Evolutionary conservation across 1,140 invertebrate species (phyloP).

Genomic region (Pogonomyrmex californicus): DNA sequence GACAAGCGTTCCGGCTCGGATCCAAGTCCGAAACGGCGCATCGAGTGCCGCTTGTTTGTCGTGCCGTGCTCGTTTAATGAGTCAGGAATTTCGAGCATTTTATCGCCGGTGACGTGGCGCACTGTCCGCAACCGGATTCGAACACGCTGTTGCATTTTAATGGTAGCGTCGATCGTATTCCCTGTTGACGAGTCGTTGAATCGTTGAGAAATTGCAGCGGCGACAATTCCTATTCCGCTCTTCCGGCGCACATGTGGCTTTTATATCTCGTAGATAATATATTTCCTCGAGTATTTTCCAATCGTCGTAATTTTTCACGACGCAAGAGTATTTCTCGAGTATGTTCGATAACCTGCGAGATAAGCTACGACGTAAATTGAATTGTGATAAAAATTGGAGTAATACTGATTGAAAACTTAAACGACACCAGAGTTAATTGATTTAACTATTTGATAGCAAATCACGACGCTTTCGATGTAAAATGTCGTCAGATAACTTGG

Average conservation of each 20-base stretch:
- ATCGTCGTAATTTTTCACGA: slow-evolving; percentile 52
- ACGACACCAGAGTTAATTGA: slow-evolving; percentile 36
- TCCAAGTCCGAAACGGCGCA: slow-evolving; percentile 34
- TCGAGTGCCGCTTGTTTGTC: slow-evolving; percentile 71
- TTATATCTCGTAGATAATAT: slow-evolving; percentile 4
- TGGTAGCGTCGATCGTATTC: slow-evolving; percentile 45
- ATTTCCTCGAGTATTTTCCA: slow-evolving; percentile 44
- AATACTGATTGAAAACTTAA: slow-evolving; percentile 51
- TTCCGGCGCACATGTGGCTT: slow-evolving; percentile 2
- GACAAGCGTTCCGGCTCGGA: slow-evolving; percentile 62
- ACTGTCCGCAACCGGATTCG: slow-evolving; percentile 44
- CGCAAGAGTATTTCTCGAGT: slow-evolving; percentile 5
- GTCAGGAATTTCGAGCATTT: slow-evolving; percentile 75
- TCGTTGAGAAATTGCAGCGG: slow-evolving; percentile 26
- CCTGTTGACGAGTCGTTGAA: slow-evolving; percentile 27
- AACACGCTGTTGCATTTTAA: slow-evolving; percentile 72
- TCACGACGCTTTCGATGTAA: slow-evolving; percentile 28
- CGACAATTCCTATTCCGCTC: slow-evolving; percentile 3
- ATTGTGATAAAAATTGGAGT: slow-evolving; percentile 47
- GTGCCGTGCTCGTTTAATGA: slow-evolving; percentile 72
- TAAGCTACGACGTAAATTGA: slow-evolving; percentile 22
- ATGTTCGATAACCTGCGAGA: not conserved
- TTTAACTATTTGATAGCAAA: slow-evolving; percentile 37
- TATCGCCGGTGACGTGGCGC: slow-evolving; percentile 62
- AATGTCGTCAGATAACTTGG: slow-evolving; percentile 31